Conservation (phyloP, 2,888 invertebrate genomes). For the Ecdyonurus torrentis region DNA sequence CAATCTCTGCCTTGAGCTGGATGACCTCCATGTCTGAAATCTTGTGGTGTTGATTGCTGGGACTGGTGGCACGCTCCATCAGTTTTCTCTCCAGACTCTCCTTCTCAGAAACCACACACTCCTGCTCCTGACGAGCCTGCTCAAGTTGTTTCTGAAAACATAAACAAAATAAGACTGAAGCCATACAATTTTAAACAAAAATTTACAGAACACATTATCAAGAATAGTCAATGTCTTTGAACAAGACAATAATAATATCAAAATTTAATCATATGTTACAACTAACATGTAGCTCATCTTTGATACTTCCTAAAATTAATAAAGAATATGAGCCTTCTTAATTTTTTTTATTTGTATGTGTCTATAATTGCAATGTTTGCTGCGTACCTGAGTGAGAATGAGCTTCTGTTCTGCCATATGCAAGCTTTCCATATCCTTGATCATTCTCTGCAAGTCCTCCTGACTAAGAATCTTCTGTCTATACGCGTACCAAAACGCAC, state of each 20-base stretch:
- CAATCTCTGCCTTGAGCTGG: constrained; percentile 68
- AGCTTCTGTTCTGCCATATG: constrained; percentile 78
- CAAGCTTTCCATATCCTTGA: constrained; percentile 83
- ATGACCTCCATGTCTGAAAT: constrained; percentile 60
- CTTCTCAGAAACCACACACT: constrained; percentile 65
- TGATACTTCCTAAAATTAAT: too few species aligned
- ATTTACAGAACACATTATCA: too few species aligned
- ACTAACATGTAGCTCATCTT: too few species aligned
- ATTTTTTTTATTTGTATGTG: too few species aligned
- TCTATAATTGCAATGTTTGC: too few species aligned
- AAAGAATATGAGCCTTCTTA: too few species aligned
- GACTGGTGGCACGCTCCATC: constrained; percentile 31
- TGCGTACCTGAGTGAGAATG: constrained; percentile 63
- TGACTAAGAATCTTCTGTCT: constrained; percentile 79
- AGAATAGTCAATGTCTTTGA: too few species aligned
- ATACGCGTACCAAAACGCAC: constrained; percentile 83
- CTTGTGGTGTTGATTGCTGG: not conserved
- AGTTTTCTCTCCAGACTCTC: constrained; percentile 64
- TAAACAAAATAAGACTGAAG: too few species aligned
- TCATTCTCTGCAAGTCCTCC: constrained; percentile 75
- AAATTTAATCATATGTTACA: too few species aligned
- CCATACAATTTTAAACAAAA: too few species aligned
- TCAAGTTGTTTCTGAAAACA: constrained; percentile 56
- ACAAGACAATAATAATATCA: too few species aligned
- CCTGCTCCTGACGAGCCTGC: constrained; percentile 67